phyloP scores from a whole-genome alignment of 2,888 invertebrate species.

The Xylocampa areola region DNA sequence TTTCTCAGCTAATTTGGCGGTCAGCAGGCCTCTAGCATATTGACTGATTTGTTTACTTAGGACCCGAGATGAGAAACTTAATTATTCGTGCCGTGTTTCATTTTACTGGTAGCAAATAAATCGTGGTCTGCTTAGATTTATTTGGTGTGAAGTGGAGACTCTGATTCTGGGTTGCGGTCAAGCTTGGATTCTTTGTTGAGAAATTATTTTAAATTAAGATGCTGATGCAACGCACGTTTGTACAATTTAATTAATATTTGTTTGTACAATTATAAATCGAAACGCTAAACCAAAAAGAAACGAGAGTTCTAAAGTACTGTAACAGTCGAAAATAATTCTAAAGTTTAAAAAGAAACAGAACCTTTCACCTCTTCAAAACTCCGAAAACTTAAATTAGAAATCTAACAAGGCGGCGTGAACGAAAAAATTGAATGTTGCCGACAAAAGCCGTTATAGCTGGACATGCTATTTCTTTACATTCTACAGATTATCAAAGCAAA shows the following conservation, averaged over 20 bases:
- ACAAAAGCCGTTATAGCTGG: conserved; percentile 1
- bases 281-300: too few species aligned
- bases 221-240: too few species aligned
- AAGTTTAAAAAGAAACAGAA: conserved; percentile 17
- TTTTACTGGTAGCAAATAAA: conserved; percentile 51
- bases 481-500: conserved; percentile 60
- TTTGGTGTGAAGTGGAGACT: conserved; percentile 18
- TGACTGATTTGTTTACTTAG: conserved; percentile 55
- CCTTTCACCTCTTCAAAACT: conserved; percentile 16
- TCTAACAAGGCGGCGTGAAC: background rate
- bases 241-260: too few species aligned
- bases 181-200: too few species aligned
- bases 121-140: conserved; percentile 23
- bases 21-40: conserved; percentile 40
- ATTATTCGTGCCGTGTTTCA: conserved; percentile 51
- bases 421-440: background rate
- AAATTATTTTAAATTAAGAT: too few species aligned
- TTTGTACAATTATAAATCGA: too few species aligned
- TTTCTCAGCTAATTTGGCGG: conserved; percentile 45
- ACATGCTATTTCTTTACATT: conserved; percentile 43
- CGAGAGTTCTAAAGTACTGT: background rate
- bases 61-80: conserved; percentile 54
- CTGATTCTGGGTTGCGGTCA: too few species aligned
- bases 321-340: conserved; percentile 3
- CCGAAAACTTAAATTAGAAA: conserved; percentile 6